These are phyloP conservation scores for Sebastes elongatus DNA, from an alignment of 2,797 vertebrate species.

Conservation along the genomic window DNA sequence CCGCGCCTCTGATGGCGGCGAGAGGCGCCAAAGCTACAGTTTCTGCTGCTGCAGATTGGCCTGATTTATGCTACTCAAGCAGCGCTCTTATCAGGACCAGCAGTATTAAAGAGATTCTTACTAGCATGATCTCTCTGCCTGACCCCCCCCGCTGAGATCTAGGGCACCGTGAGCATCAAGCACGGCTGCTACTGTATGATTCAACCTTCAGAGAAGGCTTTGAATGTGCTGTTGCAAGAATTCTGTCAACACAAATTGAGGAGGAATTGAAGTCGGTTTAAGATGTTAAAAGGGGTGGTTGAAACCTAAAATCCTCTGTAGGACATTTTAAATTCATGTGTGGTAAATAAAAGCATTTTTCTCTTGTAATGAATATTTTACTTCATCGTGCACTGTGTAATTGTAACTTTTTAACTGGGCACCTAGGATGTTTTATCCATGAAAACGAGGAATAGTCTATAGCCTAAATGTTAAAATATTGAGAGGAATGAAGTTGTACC, in stretches of 20 bases:
- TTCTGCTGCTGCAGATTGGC: constrained; percentile 61
- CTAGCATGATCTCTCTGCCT: constrained; percentile 64
- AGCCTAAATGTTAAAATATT: neutral
- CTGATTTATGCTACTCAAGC: constrained; percentile 73
- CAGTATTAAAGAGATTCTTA: constrained; percentile 71
- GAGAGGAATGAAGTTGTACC: neutral
- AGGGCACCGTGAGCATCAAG: constrained; percentile 45
- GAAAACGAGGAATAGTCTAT: neutral
- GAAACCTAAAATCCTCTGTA: constrained; percentile 3
- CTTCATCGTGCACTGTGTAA: neutral
- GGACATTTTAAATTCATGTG: constrained; percentile 6
- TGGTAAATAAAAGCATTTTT: neutral
- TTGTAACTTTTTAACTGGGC: neutral
- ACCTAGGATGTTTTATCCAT: neutral
- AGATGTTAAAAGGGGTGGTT: constrained; percentile 18
- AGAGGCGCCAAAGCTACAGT: constrained; percentile 46
- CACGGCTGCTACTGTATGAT: constrained; percentile 28
- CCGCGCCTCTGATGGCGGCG: constrained; percentile 28
- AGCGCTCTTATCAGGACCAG: constrained; percentile 66
- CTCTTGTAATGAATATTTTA: constrained; percentile 20
- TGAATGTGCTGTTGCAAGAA: constrained; percentile 27
- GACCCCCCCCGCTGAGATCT: constrained; percentile 54
- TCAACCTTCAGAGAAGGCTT: constrained; percentile 46
- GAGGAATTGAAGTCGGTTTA: constrained; percentile 10
- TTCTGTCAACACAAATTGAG: constrained; percentile 15